Evolutionary conservation across 1,140 invertebrate species (phyloP).

Genomic region (Drosophila quadrilineata): DNA sequence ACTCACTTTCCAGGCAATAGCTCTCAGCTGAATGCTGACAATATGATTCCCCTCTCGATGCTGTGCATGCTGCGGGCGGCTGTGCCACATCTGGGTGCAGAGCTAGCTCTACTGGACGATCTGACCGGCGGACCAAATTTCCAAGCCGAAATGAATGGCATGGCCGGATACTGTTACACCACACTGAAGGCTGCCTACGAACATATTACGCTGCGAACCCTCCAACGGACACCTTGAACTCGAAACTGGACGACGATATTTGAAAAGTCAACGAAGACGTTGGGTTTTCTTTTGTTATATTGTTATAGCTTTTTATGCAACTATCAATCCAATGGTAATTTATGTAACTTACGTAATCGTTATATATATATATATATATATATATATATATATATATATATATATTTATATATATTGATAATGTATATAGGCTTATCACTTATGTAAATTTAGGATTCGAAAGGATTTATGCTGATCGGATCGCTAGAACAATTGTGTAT

Average conservation of each 20-base stretch:
- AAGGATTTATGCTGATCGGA: background rate
- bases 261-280: background rate
- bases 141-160: conserved; percentile 77
- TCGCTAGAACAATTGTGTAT: conserved; percentile 15
- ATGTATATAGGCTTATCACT: conserved; percentile 5
- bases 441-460: conserved; percentile 17
- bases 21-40: conserved; percentile 70
- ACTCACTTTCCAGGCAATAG: conserved; percentile 41
- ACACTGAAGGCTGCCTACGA: conserved; percentile 74
- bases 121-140: conserved; percentile 75
- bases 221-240: conserved; percentile 45
- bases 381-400: conserved; percentile 44
- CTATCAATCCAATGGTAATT: conserved; percentile 39
- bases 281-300: conserved; percentile 25
- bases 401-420: too few species aligned
- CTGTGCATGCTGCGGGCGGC: conserved; percentile 71
- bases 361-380: conserved; percentile 36
- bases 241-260: background rate
- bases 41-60: conserved; percentile 75
- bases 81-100: conserved; percentile 79
- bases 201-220: conserved; percentile 48
- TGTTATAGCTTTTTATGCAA: conserved; percentile 47
- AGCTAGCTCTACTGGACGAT: conserved; percentile 75
- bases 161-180: conserved; percentile 80
- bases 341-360: conserved; percentile 12